Conservation (phyloP, 2,797 vertebrate species). For the Pseudotriccus pelzelni region DNA sequence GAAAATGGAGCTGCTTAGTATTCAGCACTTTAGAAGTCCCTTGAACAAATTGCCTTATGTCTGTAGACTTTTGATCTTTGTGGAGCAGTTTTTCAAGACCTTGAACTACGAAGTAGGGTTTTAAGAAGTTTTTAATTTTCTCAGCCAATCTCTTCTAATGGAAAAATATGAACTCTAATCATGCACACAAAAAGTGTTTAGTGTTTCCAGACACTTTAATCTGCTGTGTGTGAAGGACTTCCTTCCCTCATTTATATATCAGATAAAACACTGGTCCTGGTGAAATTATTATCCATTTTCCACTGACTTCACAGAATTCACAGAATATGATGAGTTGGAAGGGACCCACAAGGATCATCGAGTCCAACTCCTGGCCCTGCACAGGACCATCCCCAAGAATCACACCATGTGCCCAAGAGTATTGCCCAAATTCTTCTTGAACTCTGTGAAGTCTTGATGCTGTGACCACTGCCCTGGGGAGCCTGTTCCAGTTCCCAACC, state of each 20-base stretch:
- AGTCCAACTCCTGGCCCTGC: neutral
- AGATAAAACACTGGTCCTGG: neutral
- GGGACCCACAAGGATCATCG: neutral
- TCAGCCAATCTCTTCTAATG: neutral
- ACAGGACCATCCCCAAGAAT: neutral
- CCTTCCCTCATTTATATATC: neutral
- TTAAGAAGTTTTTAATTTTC: conserved; percentile 2
- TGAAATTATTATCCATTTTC: neutral
- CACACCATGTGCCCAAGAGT: neutral
- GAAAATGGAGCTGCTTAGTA: neutral
- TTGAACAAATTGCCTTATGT: neutral
- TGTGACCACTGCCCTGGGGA: neutral
- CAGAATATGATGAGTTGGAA: neutral
- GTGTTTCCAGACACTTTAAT: neutral
- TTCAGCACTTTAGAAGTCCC: neutral
- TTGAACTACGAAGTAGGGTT: neutral
- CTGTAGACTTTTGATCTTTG: neutral
- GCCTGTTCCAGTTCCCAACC: neutral
- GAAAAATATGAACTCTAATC: neutral
- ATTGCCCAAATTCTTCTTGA: neutral
- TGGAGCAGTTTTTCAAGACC: neutral
- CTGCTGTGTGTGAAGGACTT: neutral
- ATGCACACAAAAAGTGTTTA: neutral
- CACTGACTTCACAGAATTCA: neutral
- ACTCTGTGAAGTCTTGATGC: neutral